Conservation (phyloP, 2,797 vertebrate species). For the Peromyscus melanophrys region DNA sequence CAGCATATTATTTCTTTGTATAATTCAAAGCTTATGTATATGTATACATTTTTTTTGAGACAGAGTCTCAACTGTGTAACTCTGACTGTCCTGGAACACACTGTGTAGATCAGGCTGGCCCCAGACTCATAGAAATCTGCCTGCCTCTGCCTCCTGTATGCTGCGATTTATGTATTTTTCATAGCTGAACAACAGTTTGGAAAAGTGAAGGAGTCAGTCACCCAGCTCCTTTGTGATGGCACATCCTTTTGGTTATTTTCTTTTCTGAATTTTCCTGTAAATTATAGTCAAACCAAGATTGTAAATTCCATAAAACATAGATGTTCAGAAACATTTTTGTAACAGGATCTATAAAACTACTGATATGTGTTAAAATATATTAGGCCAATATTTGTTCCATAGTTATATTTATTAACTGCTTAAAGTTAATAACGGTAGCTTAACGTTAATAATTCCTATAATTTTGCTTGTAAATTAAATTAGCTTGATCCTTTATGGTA, state of each 20-base stretch:
- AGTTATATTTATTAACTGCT: slow-evolving; percentile 45
- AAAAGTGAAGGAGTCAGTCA: background rate
- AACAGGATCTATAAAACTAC: slow-evolving; percentile 21
- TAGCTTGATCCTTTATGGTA: slow-evolving; percentile 7
- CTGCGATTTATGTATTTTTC: background rate
- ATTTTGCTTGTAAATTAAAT: slow-evolving; percentile 48
- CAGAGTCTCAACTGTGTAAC: background rate
- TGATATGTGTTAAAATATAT: slow-evolving; percentile 22
- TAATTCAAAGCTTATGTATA: slow-evolving; percentile 46
- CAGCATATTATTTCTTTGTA: slow-evolving; percentile 47
- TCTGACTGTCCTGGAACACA: background rate
- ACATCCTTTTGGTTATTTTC: slow-evolving; percentile 52
- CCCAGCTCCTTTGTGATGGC: background rate
- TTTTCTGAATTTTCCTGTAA: slow-evolving; percentile 24
- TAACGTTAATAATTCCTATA: background rate
- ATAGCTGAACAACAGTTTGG: slow-evolving; percentile 26
- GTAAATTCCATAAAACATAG: slow-evolving; percentile 41
- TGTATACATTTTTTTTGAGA: background rate
- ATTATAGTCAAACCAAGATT: slow-evolving; percentile 58
- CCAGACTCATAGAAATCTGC: background rate
- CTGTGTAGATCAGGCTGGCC: background rate
- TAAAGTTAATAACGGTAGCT: background rate
- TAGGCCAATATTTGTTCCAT: slow-evolving; percentile 27
- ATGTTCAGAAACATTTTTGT: slow-evolving; percentile 55
- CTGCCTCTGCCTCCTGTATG: background rate